Evolutionary conservation across 2,113 vertebrate genomes (phyloP).

Genomic region (Okapia johnstoni): DNA sequence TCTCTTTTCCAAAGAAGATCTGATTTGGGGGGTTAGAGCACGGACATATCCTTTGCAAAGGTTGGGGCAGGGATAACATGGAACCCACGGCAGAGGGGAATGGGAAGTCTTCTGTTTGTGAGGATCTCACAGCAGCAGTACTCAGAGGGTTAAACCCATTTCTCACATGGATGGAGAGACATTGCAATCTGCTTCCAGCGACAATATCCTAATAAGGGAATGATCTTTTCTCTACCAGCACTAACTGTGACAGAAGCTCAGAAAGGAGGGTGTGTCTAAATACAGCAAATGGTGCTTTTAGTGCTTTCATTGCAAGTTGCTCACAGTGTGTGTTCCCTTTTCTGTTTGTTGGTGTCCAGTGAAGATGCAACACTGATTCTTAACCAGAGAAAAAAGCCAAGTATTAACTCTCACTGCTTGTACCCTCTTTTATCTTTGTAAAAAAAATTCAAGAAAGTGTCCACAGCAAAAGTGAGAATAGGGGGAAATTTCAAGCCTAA

Average conservation of each 20-base stretch:
- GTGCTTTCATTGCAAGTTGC: not conserved
- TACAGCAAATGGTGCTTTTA: fast-evolving
- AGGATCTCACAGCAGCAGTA: not conserved
- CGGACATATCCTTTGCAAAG: not conserved
- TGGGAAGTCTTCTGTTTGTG: not conserved
- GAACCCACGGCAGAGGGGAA: not conserved
- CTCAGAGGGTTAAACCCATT: not conserved
- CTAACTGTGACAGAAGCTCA: not conserved
- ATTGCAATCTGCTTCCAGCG: not conserved
- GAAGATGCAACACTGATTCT: not conserved
- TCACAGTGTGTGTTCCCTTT: not conserved
- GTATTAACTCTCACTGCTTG: not conserved
- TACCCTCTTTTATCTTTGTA: not conserved
- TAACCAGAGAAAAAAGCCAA: not conserved
- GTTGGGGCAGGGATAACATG: not conserved
- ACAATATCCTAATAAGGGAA: not conserved
- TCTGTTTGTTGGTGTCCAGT: not conserved
- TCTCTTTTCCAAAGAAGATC: not conserved
- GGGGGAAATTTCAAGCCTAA: not conserved
- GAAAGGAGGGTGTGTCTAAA: not conserved
- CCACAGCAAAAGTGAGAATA: not conserved
- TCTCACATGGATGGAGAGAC: not conserved
- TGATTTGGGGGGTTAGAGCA: not conserved
- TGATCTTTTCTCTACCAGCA: not conserved
- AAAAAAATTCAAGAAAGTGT: not conserved